A percentile compares a stretch with the other conserved stretches of the same genome.
phyloP scores from a whole-genome alignment of 1,140 invertebrate species.

The Tetranychus cinnabarinus region DNA sequence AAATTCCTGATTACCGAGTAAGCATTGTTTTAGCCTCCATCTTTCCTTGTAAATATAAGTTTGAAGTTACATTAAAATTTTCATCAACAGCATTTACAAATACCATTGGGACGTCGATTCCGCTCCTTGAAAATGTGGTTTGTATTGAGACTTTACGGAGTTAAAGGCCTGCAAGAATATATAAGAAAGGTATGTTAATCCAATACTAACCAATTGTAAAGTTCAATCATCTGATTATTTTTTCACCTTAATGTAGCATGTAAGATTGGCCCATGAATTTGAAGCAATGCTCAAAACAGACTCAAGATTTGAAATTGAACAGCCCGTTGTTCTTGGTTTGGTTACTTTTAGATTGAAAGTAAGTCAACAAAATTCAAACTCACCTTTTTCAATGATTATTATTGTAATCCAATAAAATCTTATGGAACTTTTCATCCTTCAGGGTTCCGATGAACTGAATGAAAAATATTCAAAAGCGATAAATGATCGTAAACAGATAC shows the following conservation, averaged over 20 bases:
- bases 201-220: conserved; percentile 3
- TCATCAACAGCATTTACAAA: conserved; percentile 62
- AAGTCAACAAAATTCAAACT: conserved; percentile 5
- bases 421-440: conserved; percentile 6
- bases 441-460: conserved; percentile 45
- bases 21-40: conserved; percentile 5
- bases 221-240: background rate
- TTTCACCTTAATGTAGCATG: conserved; percentile 25
- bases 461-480: conserved; percentile 46
- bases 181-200: conserved; percentile 35
- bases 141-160: conserved; percentile 56
- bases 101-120: conserved; percentile 67
- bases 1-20: conserved; percentile 75
- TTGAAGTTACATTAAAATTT: background rate
- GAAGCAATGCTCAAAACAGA: conserved; percentile 40
- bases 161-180: conserved; percentile 42
- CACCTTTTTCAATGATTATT: background rate
- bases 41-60: background rate
- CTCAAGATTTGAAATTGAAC: conserved; percentile 48
- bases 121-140: conserved; percentile 85
- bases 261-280: conserved; percentile 48
- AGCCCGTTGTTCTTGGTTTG: conserved; percentile 45
- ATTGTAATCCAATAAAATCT: too few species aligned
- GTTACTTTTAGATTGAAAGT: conserved; percentile 67
- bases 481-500: conserved; percentile 50